Evolutionary conservation across 1,140 invertebrate genomes (phyloP).

Genomic region (Homalodisca vitripennis): DNA sequence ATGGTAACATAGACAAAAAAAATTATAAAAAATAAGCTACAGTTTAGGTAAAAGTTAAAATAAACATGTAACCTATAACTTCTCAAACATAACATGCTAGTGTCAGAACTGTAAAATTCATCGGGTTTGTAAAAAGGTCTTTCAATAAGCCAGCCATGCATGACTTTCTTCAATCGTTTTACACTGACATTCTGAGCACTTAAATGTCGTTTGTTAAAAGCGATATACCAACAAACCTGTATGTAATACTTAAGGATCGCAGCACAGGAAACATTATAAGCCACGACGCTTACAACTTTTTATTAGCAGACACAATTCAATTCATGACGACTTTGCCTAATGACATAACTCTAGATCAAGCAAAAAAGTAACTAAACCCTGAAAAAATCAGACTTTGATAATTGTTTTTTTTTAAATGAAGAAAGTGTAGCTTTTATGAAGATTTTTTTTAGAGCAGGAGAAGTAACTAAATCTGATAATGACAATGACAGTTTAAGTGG

Average conservation of each 20-base stretch:
- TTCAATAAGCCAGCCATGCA: too few species aligned
- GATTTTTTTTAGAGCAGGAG: slow-evolving; percentile 7
- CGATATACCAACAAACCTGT: too few species aligned
- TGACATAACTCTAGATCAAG: neutral
- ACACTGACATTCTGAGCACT: too few species aligned
- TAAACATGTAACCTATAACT: too few species aligned
- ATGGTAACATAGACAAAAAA: too few species aligned
- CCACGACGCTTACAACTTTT: neutral
- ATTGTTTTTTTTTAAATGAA: neutral
- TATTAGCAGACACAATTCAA: slow-evolving; percentile 4
- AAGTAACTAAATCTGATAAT: neutral
- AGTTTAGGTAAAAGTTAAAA: too few species aligned
- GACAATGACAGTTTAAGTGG: slow-evolving; percentile 17
- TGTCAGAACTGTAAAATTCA: too few species aligned
- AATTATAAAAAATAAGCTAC: too few species aligned
- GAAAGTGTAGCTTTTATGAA: slow-evolving; percentile 9
- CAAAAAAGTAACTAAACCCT: neutral
- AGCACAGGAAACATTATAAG: neutral
- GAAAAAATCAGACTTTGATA: neutral
- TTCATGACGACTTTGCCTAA: slow-evolving; percentile 3
- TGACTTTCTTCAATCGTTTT: too few species aligned
- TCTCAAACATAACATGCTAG: too few species aligned
- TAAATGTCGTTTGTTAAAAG: too few species aligned
- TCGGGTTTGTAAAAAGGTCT: too few species aligned
- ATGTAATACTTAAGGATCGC: neutral